Percentiles rank a stretch among this genome's conserved stretches.
These are phyloP conservation scores for Ennomos erosarius DNA, from an alignment of 2,888 invertebrate genomes.

Conservation along the genomic window DNA sequence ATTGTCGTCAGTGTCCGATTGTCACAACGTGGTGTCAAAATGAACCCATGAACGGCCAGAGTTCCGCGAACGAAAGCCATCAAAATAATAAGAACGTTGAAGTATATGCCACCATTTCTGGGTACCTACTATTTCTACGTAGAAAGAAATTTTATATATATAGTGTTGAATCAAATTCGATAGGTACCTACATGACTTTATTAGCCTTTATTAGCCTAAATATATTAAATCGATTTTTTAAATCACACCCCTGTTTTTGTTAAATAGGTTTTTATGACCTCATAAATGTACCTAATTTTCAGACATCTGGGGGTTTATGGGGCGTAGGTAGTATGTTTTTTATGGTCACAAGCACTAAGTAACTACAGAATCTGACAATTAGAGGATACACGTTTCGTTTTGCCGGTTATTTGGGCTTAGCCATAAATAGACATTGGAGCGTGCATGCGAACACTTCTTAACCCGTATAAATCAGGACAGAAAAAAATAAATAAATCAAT, in stretches of 20 bases:
- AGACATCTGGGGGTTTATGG: no score
- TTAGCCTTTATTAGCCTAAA: no score
- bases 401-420: constrained; percentile 70
- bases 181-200: no score
- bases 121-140: neutral
- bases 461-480: constrained; percentile 61
- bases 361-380: constrained; percentile 43
- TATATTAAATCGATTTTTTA: no score
- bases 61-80: constrained; percentile 7
- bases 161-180: no score
- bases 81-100: no score
- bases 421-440: constrained; percentile 68
- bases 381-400: constrained; percentile 69
- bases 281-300: no score
- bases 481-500: constrained; percentile 58
- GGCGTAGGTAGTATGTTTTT: neutral
- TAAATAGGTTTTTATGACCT: no score
- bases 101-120: no score
- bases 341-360: constrained; percentile 36
- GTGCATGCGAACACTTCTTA: constrained; percentile 64
- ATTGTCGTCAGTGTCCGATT: constrained; percentile 12
- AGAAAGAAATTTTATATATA: neutral
- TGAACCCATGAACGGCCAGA: neutral
- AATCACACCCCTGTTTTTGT: no score
- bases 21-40: constrained; percentile 8